Percentiles rank a stretch among this genome's conserved stretches.
phyloP scores from a whole-genome alignment of 2,797 vertebrate species.

The Taeniopygia guttata region DNA sequence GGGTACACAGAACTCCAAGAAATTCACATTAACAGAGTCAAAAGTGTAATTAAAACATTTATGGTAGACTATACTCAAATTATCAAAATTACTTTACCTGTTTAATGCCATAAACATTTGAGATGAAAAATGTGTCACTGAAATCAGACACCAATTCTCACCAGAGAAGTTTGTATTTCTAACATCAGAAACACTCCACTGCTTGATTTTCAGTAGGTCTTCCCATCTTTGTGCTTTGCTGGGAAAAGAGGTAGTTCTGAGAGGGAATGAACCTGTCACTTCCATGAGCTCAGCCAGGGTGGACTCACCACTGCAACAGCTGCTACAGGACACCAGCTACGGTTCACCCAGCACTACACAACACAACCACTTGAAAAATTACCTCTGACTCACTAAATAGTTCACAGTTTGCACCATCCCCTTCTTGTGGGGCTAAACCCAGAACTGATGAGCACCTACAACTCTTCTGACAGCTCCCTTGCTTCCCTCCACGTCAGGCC shows the following conservation, averaged over 20 bases:
- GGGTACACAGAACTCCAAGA: not conserved
- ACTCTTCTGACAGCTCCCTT: not conserved
- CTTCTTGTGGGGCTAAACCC: not conserved
- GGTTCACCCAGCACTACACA: not conserved
- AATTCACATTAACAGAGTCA: conserved; percentile 17
- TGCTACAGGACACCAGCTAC: not conserved
- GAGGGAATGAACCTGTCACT: conserved; percentile 11
- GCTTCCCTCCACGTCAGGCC: not conserved
- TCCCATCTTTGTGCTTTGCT: conserved; percentile 71
- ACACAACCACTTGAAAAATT: not conserved
- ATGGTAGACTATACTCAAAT: not conserved
- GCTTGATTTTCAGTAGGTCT: conserved; percentile 27
- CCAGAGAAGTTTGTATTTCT: conserved; percentile 17
- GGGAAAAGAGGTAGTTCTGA: conserved; percentile 72
- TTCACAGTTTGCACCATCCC: not conserved
- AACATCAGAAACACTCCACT: conserved; percentile 26
- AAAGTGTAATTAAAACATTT: not conserved
- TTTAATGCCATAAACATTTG: not conserved
- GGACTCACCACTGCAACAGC: not conserved
- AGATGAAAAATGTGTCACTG: not conserved
- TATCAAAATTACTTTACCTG: conserved; percentile 41
- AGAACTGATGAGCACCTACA: not conserved
- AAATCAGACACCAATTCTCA: conserved; percentile 26
- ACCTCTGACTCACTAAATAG: conserved; percentile 1
- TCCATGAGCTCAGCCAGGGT: not conserved